Conservation (phyloP, 1,140 invertebrate genomes). For the Heliconius nattereri region DNA sequence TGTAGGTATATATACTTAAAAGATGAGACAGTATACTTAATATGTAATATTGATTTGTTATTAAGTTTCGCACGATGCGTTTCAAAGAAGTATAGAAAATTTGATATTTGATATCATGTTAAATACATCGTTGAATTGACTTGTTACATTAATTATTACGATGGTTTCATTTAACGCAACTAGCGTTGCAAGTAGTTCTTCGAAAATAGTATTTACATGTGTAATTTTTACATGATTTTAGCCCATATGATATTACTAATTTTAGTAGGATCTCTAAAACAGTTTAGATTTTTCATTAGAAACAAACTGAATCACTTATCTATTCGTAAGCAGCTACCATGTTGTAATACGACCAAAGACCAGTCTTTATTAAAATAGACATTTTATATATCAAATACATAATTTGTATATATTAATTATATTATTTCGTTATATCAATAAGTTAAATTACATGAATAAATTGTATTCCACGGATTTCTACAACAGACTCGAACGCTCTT, state of each 20-base stretch:
- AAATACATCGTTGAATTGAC: constrained; percentile 3
- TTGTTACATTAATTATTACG: constrained; percentile 19
- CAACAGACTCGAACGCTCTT: not conserved
- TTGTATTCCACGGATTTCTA: constrained; percentile 1
- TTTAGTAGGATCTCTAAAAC: constrained; percentile 14
- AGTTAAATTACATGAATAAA: not conserved
- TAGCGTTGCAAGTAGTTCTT: constrained; percentile 19
- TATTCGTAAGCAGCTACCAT: not conserved
- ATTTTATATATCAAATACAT: constrained; percentile 11
- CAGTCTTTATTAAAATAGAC: constrained; percentile 14
- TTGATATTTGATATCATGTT: constrained; percentile 1
- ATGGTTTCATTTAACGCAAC: constrained; percentile 8
- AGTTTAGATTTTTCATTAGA: constrained; percentile 13
- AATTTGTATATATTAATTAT: not conserved
- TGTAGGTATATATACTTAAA: not conserved
- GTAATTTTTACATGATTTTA: constrained; percentile 25
- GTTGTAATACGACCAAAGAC: constrained; percentile 22
- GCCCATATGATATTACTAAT: not conserved
- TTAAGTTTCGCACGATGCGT: constrained; percentile 13
- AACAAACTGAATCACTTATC: not conserved
- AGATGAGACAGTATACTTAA: not conserved
- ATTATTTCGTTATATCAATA: constrained; percentile 7
- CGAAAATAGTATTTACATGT: constrained; percentile 20
- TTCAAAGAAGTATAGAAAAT: constrained; percentile 1
- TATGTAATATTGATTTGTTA: constrained; percentile 11